A percentile compares a stretch with the other conserved stretches of the same genome.
Conservation (phyloP, 2,797 vertebrate genomes). For the Myotis daubentonii region DNA sequence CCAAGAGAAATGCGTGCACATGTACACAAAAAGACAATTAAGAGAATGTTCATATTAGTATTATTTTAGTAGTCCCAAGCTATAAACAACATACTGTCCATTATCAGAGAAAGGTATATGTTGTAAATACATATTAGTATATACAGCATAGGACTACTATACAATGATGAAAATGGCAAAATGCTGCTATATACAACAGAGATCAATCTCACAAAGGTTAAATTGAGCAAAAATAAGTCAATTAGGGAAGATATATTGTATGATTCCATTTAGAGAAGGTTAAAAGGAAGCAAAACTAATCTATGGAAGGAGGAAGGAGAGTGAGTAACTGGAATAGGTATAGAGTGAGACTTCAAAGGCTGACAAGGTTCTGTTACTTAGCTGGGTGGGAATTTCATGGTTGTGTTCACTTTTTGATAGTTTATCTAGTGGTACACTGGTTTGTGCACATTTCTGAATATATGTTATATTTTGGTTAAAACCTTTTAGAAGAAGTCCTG, state of each 20-base stretch:
- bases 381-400: background rate
- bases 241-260: background rate
- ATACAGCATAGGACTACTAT: background rate
- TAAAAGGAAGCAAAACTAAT: background rate
- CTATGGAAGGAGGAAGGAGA: background rate
- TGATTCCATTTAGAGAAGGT: background rate
- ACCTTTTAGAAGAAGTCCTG: too few relatives aligned
- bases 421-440: background rate
- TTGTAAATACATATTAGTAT: background rate
- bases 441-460: background rate
- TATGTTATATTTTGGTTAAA: background rate
- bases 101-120: background rate
- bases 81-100: background rate
- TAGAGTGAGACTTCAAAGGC: background rate
- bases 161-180: background rate
- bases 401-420: background rate
- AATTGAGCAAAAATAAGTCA: background rate
- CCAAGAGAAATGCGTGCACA: background rate
- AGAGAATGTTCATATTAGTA: background rate
- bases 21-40: background rate
- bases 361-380: background rate
- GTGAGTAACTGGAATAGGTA: background rate
- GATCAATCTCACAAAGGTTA: background rate
- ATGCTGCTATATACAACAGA: background rate
- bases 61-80: background rate